Conservation (phyloP, 2,113 vertebrate genomes). For the Sclerurus mexicanus region DNA sequence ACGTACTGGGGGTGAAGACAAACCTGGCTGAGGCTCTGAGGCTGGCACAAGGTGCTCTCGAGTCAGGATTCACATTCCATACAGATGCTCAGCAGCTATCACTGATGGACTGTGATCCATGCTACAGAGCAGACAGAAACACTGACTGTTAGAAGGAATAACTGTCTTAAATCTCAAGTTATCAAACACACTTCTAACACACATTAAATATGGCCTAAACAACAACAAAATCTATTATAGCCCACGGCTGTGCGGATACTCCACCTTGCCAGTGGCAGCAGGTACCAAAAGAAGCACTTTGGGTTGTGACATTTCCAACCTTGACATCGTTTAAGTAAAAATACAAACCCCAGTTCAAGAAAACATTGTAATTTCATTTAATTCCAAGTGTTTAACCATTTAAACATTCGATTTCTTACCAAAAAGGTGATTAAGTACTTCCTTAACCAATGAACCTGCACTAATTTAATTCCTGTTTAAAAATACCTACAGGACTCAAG, state of each 20-base stretch:
- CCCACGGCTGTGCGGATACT: not conserved
- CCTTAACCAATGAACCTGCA: not conserved
- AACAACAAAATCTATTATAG: not conserved
- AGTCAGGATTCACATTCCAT: too few species aligned
- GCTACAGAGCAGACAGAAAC: too few species aligned
- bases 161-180: not conserved
- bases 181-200: fast-evolving
- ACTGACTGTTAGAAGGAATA: too few species aligned
- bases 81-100: too few species aligned
- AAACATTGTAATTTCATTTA: not conserved
- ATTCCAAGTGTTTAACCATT: not conserved
- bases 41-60: too few species aligned
- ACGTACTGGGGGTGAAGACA: too few species aligned
- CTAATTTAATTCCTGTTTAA: not conserved
- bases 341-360: not conserved
- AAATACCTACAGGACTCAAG: not conserved
- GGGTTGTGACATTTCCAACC: not conserved
- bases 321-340: not conserved
- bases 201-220: not conserved
- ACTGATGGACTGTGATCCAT: too few species aligned
- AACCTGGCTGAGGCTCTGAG: too few species aligned
- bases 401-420: not conserved
- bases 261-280: not conserved
- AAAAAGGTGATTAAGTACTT: not conserved
- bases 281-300: not conserved